Percentiles rank a stretch among this genome's conserved stretches.
These are phyloP conservation scores for Monodelphis domestica DNA, from an alignment of 2,797 vertebrate genomes.

Conservation along the genomic window DNA sequence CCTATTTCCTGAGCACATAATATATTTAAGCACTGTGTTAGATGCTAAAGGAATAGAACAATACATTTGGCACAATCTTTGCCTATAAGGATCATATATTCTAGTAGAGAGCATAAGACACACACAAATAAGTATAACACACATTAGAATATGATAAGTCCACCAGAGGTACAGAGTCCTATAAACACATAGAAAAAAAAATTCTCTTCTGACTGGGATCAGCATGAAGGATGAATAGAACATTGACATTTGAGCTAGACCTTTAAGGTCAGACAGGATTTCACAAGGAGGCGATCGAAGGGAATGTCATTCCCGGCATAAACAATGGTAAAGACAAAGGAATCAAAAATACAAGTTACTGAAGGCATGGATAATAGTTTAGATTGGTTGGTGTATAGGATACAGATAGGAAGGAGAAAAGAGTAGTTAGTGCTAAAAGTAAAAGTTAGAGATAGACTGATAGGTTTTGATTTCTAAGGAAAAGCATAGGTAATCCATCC, in stretches of 20 bases:
- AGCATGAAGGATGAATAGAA: neutral
- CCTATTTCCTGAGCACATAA: neutral
- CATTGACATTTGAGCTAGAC: neutral
- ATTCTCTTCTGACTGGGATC: neutral
- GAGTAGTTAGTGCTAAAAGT: neutral
- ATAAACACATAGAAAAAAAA: neutral
- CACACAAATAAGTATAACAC: neutral
- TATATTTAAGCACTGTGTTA: neutral
- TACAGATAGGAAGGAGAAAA: neutral
- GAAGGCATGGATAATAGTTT: neutral
- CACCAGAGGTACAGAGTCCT: neutral
- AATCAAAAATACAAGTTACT: neutral
- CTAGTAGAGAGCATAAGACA: neutral
- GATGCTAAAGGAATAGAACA: neutral
- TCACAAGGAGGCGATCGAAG: neutral
- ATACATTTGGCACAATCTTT: neutral
- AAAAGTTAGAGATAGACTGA: neutral
- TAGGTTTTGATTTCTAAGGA: neutral
- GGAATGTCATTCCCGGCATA: neutral
- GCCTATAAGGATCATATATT: neutral
- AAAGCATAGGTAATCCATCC: no score
- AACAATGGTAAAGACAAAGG: neutral
- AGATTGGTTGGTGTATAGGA: neutral
- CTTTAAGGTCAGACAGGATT: neutral
- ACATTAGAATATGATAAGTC: neutral